Evolutionary conservation across 1,140 invertebrate species (phyloP).

Genomic region (Pristionchus pacificus): DNA sequence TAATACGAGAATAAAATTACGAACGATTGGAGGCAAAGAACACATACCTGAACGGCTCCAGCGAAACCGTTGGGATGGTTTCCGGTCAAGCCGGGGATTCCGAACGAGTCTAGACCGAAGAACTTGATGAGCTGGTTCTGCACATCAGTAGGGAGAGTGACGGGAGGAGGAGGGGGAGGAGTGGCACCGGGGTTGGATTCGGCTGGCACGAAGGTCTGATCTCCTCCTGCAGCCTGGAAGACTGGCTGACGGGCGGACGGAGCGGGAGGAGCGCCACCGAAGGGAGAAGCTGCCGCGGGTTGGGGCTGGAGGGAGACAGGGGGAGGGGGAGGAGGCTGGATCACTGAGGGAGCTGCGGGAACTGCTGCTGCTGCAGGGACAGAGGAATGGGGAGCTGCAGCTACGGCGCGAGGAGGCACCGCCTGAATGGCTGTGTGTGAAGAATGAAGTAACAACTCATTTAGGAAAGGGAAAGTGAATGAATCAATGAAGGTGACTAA

Average conservation of each 20-base stretch:
- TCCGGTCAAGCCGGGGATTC: slow-evolving; percentile 55
- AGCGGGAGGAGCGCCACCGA: neutral
- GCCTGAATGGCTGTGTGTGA: too few species aligned
- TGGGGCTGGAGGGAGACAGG: slow-evolving; percentile 19
- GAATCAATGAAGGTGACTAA: neutral
- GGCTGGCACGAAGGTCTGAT: slow-evolving; percentile 23
- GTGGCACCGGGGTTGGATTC: slow-evolving; percentile 12
- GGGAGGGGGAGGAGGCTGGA: slow-evolving; percentile 24
- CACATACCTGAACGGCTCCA: slow-evolving; percentile 49
- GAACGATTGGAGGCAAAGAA: slow-evolving; percentile 20
- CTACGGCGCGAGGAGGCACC: slow-evolving; percentile 2
- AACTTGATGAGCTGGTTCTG: slow-evolving; percentile 57
- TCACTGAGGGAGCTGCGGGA: slow-evolving; percentile 33
- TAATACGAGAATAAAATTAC: slow-evolving; percentile 4
- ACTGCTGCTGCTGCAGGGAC: slow-evolving; percentile 16
- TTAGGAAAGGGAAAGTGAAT: neutral
- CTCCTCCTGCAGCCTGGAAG: neutral
- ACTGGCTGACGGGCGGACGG: slow-evolving; percentile 8
- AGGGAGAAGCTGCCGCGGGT: neutral
- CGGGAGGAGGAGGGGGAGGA: slow-evolving; percentile 42
- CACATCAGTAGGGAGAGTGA: slow-evolving; percentile 57
- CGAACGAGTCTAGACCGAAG: slow-evolving; percentile 55
- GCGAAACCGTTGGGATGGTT: slow-evolving; percentile 56
- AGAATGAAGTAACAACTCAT: neutral
- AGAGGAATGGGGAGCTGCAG: slow-evolving; percentile 13